Evolutionary conservation across 1,140 invertebrate genomes (phyloP).

Genomic region (Nixonia krombeini): DNA sequence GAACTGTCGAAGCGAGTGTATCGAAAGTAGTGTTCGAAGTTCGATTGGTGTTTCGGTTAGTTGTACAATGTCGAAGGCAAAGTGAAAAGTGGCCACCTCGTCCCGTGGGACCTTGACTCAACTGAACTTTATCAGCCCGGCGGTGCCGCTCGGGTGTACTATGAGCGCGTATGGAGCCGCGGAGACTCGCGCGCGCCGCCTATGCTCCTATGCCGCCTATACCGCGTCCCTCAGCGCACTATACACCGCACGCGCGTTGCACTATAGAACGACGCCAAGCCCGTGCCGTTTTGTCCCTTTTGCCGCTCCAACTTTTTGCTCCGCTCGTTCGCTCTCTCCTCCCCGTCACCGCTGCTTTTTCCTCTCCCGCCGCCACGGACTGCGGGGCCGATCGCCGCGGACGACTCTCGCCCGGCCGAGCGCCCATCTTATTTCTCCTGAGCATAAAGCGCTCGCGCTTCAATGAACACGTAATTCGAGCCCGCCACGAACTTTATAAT

Average conservation of each 20-base stretch:
- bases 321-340: conserved; percentile 41
- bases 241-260: background rate
- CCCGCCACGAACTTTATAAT: conserved; percentile 2
- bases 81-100: conserved; percentile 6
- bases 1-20: conserved; percentile 10
- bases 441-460: conserved; percentile 35
- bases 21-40: conserved; percentile 12
- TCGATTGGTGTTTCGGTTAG: no score
- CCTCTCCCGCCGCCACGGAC: conserved; percentile 33
- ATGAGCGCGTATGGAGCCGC: no score
- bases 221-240: no score
- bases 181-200: no score
- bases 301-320: conserved; percentile 35
- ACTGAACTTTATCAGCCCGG: conserved; percentile 35
- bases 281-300: conserved; percentile 42
- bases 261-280: conserved; percentile 35
- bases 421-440: conserved; percentile 24
- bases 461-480: conserved; percentile 17
- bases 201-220: conserved; percentile 7
- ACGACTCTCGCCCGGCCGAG: no score
- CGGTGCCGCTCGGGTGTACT: conserved; percentile 13
- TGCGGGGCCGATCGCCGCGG: conserved; percentile 26
- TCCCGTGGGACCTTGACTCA: conserved; percentile 22
- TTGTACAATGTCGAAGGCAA: no score
- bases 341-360: conserved; percentile 37